Percentiles rank a stretch among this genome's conserved stretches.
Evolutionary conservation across 1,140 invertebrate species (phyloP).

Genomic region (Heterodera carotae): DNA sequence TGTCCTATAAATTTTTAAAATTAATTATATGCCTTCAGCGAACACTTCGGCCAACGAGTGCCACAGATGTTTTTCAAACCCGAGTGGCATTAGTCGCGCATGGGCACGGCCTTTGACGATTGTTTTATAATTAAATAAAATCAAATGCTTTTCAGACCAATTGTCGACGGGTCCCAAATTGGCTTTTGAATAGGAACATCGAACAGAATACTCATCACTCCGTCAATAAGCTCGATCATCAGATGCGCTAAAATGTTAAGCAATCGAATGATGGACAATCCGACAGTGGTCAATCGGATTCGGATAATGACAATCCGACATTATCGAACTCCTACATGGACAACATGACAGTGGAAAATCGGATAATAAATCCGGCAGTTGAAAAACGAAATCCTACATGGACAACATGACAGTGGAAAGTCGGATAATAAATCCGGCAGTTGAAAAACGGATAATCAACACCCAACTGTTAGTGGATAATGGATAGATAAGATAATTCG

Average conservation of each 20-base stretch:
- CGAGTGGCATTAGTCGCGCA: constrained; percentile 50
- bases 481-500: no score
- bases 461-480: no score
- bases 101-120: constrained; percentile 48
- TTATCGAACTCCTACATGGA: neutral
- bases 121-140: neutral
- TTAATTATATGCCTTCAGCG: constrained; percentile 46
- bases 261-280: neutral
- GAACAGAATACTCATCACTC: constrained; percentile 55
- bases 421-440: neutral
- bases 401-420: no score
- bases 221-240: constrained; percentile 58
- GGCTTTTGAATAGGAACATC: constrained; percentile 46
- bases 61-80: constrained; percentile 58
- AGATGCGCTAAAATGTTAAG: constrained; percentile 38
- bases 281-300: no score
- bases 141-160: constrained; percentile 36
- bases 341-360: no score
- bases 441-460: neutral
- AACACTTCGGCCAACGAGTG: constrained; percentile 57
- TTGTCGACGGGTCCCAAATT: constrained; percentile 57
- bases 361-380: neutral
- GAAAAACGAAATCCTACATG: neutral
- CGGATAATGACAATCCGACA: neutral
- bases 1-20: constrained; percentile 15